Evolutionary conservation across 2,113 vertebrate species (phyloP), one percentile per base, ranked within the genome.

Genomic region (Nestor notabilis): DNA sequence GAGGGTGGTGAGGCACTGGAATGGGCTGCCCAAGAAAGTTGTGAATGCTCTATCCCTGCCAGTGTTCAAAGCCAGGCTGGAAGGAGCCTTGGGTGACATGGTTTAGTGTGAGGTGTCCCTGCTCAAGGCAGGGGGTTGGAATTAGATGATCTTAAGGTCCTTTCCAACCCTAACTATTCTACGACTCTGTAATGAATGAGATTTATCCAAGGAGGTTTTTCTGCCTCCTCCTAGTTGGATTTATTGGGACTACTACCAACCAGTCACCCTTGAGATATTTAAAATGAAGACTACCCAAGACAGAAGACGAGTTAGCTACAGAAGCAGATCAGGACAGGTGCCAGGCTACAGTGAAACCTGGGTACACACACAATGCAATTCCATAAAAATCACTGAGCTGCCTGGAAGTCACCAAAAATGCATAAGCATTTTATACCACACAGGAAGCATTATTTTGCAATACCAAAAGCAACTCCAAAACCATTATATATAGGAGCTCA

Each of bases 351-450:
- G 37, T 21, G 31, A 44, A 49, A 23, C n/a, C 76, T 46, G 23
- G 18, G 9, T 4, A 7, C 66, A 61, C 66, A 61, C 53, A 39
- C 46, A 70, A 3, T 0, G 21, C n/a, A 16, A 27, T n/a, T 35
- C 71, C 25, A 14, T 11, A 16, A 7, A 6, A 61, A 14, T 25
- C 8, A 37, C 0, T 4, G 18, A 56, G 25, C 29, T 75, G 18
- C 43, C 18, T 13, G 3, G 23, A 61, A 64, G 8, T 9, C n/a
- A 8, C 33, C 14, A 7, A 12, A 55, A 17, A 58, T 0, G 3
- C 11, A 10, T 9, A 49, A 58, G 8, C 16, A 43, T 53, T 87
- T 52, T 10, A 16, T 25, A 27, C 24, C 35, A 5, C 3, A 23
- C 7, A 66, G 21, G 49, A 80, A 90, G 9, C 7, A 35, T 24